phyloP scores from a whole-genome alignment of 2,888 invertebrate genomes.

The Drepanosiphum platanoidis region DNA sequence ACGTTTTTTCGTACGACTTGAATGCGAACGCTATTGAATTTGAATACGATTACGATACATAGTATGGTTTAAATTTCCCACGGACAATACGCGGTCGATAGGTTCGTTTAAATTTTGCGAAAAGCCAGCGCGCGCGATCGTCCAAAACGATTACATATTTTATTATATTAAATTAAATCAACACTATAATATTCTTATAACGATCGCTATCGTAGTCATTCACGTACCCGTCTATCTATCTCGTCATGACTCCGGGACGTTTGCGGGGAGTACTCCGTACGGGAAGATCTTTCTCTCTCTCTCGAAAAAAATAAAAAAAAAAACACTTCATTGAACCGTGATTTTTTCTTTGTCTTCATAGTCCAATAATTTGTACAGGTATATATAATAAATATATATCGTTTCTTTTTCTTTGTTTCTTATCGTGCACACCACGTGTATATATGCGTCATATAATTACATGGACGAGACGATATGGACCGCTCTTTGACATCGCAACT shows the following conservation, averaged over 20 bases:
- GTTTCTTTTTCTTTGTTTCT: conserved; percentile 16
- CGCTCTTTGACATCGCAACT: conserved; percentile 15
- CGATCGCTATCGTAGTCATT: background rate
- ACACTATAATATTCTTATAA: too few species aligned
- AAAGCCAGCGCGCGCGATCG: background rate
- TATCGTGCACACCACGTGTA: too few species aligned
- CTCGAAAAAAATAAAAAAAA: background rate
- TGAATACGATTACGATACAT: background rate
- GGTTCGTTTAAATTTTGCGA: background rate
- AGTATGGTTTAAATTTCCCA: background rate
- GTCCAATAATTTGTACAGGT: conserved; percentile 46
- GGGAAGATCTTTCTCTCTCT: background rate
- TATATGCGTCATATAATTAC: background rate
- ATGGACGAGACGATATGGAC: background rate
- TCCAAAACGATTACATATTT: background rate
- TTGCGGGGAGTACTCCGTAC: too few species aligned
- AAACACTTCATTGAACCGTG: conserved; percentile 38
- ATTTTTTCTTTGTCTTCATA: conserved; percentile 56
- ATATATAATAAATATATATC: background rate
- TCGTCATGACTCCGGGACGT: too few species aligned
- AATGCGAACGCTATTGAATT: background rate
- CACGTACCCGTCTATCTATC: too few species aligned
- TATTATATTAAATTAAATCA: too few species aligned
- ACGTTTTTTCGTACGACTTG: too few species aligned
- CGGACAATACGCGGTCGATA: background rate